Percentiles rank a stretch among this genome's conserved stretches.
phyloP scores from a whole-genome alignment of 2,797 vertebrate species.

The Melanotaenia maccullochi region DNA sequence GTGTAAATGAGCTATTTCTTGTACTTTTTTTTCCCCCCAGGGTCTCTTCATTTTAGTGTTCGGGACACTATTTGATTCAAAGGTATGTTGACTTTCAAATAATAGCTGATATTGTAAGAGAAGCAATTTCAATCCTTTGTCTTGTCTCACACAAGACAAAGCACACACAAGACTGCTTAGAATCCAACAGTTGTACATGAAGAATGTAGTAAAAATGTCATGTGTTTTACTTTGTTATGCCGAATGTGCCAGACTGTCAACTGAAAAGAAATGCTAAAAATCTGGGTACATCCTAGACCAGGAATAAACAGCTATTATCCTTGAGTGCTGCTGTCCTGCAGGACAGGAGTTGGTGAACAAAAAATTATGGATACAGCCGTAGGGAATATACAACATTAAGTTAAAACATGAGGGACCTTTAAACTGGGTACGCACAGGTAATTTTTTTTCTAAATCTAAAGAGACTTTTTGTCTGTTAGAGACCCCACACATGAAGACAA shows the following conservation, averaged over 20 bases:
- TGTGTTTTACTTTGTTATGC: not conserved
- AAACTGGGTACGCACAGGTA: no score
- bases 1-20: not conserved
- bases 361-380: no score
- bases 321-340: no score
- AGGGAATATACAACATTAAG: no score
- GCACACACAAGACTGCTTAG: no score
- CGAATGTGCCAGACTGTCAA: not conserved
- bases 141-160: not conserved
- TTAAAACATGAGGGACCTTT: no score
- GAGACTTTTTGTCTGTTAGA: no score
- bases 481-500: no score
- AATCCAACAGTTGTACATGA: not conserved
- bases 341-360: no score
- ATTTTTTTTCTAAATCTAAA: no score
- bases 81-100: constrained; percentile 61
- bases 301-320: no score
- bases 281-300: not conserved
- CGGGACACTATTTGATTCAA: constrained; percentile 78
- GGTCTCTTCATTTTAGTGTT: constrained; percentile 83
- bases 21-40: constrained; percentile 64
- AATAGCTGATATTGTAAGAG: not conserved
- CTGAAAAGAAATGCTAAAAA: not conserved
- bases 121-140: not conserved
- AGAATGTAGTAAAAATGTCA: not conserved